These are phyloP conservation scores for Oryctolagus cuniculus DNA, from an alignment of 2,113 vertebrate species.

Conservation along the genomic window mOryCun1.1 NC_091441.1:92933001-92933500, in stretches of 20 bases:
- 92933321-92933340: no score
- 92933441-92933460: no score
- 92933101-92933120: not conserved
- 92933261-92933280: not conserved
- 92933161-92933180: not conserved
- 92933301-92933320: no score
- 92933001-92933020: conserved; percentile 39
- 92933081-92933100: not conserved
- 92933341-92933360: no score
- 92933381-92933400: no score
- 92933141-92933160: not conserved
- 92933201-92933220: not conserved
- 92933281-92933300: not conserved
- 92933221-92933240: not conserved
- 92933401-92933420: no score
- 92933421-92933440: no score
- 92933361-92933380: no score
- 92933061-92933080: not conserved
- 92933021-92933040: not conserved
- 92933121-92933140: not conserved
- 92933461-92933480: no score
- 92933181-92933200: not conserved
- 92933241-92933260: not conserved
- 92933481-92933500: not conserved
- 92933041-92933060: not conserved